These are phyloP conservation scores for Piliocolobus tephrosceles DNA, from an alignment of 2,113 vertebrate genomes.

Conservation along the genomic window DNA sequence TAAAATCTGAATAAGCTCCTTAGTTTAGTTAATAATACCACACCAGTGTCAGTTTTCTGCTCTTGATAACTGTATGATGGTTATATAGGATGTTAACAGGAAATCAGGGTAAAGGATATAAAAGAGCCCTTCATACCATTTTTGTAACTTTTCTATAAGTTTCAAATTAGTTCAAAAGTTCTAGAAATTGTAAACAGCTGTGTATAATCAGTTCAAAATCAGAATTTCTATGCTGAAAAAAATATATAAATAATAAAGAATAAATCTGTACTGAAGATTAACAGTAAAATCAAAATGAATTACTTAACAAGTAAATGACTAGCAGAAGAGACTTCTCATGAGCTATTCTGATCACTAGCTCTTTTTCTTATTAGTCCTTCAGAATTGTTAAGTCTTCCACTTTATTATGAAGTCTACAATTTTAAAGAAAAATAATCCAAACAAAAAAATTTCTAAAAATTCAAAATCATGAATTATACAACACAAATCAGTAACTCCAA, in stretches of 20 bases:
- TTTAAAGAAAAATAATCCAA: slow-evolving; percentile 23
- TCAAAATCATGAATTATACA: neutral
- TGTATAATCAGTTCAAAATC: slow-evolving; percentile 25
- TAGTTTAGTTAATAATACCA: neutral
- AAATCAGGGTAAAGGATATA: neutral
- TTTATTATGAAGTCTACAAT: slow-evolving; percentile 7
- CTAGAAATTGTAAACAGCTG: neutral
- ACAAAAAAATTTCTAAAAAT: neutral
- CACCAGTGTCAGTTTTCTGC: neutral
- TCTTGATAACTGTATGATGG: neutral
- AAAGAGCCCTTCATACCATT: neutral
- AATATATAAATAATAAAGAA: neutral
- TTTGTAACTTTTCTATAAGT: slow-evolving; percentile 8
- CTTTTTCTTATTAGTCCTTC: neutral
- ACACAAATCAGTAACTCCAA: neutral
- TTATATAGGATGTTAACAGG: neutral
- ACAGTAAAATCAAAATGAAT: slow-evolving; percentile 3
- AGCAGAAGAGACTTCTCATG: neutral
- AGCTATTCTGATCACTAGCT: neutral
- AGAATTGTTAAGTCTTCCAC: slow-evolving; percentile 26
- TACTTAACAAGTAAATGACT: neutral
- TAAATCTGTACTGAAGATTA: neutral
- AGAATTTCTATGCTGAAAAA: neutral
- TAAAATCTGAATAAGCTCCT: neutral
- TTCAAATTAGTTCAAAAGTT: slow-evolving; percentile 30